Evolutionary conservation across 2,888 invertebrate genomes (phyloP), one percentile per base, ranked within the genome.

Genomic region (Andrena flavipes): DNA sequence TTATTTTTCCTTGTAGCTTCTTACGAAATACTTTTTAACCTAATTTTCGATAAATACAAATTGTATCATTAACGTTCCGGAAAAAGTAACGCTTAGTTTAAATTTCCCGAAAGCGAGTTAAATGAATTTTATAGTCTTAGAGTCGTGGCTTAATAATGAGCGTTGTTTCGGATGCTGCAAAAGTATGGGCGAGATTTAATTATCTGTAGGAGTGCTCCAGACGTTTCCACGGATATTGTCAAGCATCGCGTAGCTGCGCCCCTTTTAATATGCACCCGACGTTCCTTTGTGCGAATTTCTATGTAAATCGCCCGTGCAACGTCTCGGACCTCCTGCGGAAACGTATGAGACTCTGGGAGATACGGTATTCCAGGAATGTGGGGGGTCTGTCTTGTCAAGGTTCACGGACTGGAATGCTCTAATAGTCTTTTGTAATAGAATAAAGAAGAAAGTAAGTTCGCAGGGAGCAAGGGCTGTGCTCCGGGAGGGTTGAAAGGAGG

Each of bases 241-340:
- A 4, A 54, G 23, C 26, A n/a, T 29, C 16, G 26, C 42, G 20
- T 13, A 16, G 6, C 10, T 23, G 2, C 42, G 8, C 13, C 59
- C 29, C 20, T 35, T 73, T 73, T 73, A 73, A 73, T 65, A 73
- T 73, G 54, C 54, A 33, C 26, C 16, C 13, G 35, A 30, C 48
- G 48, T 48, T n/a, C 16, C 42, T n/a, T 33, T 35, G 59, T 42
- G 23, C 70, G 42, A 42, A 48, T 71, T 71, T 16, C 29, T 10
- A 30, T 48, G 33, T 71, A 71, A 35, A 29, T 62, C 70, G 42
- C 8, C 1, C 8, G 13, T n/a, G 10, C 8, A 10, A 3, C 20
- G 29, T 29, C 20, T 10, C 42, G 60, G 35, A 35, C 59, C 26
- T 35, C 59, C 13, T 26, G 10, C n/a, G 10, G n/a, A 16, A 29